phyloP scores from a whole-genome alignment of 2,797 vertebrate species.

The Calcarius lapponicus region DNA sequence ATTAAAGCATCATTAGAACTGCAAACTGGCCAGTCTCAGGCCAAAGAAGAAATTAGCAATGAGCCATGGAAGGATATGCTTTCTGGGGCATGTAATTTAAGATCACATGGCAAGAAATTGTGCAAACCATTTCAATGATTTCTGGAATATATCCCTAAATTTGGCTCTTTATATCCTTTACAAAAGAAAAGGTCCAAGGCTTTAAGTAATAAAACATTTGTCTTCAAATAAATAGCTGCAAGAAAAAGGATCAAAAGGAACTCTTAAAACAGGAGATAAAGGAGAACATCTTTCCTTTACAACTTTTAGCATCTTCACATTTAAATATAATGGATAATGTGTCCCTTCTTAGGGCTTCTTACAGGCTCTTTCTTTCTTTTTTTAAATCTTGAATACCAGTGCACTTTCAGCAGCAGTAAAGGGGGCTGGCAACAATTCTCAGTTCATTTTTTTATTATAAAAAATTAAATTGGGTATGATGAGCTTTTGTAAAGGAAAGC shows the following conservation, averaged over 20 bases:
- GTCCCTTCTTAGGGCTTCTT: not conserved
- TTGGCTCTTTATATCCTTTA: not conserved
- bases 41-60: conserved; percentile 24
- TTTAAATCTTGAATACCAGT: not conserved
- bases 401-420: conserved; percentile 28
- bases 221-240: not conserved
- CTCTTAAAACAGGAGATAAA: not conserved
- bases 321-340: not conserved
- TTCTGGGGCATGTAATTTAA: conserved; percentile 34
- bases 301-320: not conserved
- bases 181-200: not conserved
- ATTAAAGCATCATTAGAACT: not conserved
- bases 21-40: not conserved
- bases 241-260: not conserved
- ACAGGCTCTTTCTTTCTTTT: not conserved
- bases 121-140: not conserved
- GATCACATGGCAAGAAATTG: conserved; percentile 10
- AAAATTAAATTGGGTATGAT: conserved; percentile 54
- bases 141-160: not conserved
- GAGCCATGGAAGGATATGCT: not conserved
- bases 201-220: not conserved
- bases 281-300: not conserved
- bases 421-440: conserved; percentile 32
- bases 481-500: conserved; percentile 50
- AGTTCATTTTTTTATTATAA: conserved; percentile 41